A percentile compares a stretch with the other conserved stretches of the same genome.
Evolutionary conservation across 2,888 invertebrate genomes (phyloP).

Genomic region (Dryomyza anilis): DNA sequence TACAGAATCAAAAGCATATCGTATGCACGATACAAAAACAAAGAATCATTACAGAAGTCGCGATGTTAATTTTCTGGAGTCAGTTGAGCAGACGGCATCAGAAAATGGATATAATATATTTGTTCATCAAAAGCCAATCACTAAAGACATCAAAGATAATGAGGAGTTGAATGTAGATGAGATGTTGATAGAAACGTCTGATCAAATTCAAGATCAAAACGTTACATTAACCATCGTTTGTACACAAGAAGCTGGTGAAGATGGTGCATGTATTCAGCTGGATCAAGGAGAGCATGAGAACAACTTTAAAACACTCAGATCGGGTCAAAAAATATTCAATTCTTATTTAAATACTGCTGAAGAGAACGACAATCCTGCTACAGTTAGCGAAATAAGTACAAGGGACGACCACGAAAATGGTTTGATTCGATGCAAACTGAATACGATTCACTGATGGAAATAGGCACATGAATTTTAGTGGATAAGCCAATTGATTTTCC

Average conservation of each 20-base stretch:
- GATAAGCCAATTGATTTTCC: constrained; percentile 19
- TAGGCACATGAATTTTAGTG: constrained; percentile 26
- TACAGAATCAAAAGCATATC: neutral
- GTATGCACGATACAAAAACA: neutral
- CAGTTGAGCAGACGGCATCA: neutral
- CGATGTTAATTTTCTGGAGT: constrained; percentile 16
- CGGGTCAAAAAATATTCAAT: no score
- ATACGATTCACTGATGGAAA: constrained; percentile 21
- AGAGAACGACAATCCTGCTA: neutral
- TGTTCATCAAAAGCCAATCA: neutral
- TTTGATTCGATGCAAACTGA: neutral
- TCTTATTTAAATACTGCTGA: neutral
- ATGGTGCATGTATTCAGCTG: no score
- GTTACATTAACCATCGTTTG: no score
- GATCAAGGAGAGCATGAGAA: no score
- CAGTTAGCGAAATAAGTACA: neutral
- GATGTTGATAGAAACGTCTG: neutral
- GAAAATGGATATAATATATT: neutral
- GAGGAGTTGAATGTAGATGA: neutral
- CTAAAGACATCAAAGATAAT: neutral
- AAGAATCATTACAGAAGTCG: neutral
- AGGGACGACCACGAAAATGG: neutral
- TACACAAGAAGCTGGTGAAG: no score
- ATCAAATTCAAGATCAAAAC: no score
- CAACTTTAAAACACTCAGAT: neutral